phyloP scores from a whole-genome alignment of 2,797 vertebrate genomes.

The Propithecus perrieri region DNA sequence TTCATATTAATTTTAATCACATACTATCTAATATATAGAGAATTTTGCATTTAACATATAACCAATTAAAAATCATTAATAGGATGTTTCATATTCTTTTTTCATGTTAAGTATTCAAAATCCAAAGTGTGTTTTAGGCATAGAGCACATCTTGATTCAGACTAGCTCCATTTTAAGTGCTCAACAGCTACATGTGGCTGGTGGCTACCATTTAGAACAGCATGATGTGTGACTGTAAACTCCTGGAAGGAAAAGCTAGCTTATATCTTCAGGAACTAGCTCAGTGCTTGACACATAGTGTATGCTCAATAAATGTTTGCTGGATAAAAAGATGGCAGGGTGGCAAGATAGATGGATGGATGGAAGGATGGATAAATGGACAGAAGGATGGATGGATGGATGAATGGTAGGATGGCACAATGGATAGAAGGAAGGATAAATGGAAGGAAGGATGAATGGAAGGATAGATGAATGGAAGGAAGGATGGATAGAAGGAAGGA shows the following conservation, averaged over 20 bases:
- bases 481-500: neutral
- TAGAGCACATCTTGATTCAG: neutral
- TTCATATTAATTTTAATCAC: neutral
- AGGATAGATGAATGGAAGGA: neutral
- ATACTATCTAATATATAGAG: neutral
- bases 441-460: neutral
- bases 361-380: neutral
- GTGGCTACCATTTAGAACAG: neutral
- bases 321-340: neutral
- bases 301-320: neutral
- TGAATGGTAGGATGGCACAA: neutral
- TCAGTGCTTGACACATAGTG: neutral
- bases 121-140: neutral
- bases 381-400: neutral
- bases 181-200: neutral
- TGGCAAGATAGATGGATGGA: neutral
- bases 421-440: neutral
- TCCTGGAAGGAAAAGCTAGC: neutral
- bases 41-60: constrained; percentile 14
- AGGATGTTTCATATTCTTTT: neutral
- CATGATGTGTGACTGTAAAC: neutral
- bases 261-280: neutral
- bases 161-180: neutral
- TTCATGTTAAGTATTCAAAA: neutral
- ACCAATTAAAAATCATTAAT: neutral